phyloP scores from a whole-genome alignment of 2,113 vertebrate genomes.

The Pandion haliaetus region DNA sequence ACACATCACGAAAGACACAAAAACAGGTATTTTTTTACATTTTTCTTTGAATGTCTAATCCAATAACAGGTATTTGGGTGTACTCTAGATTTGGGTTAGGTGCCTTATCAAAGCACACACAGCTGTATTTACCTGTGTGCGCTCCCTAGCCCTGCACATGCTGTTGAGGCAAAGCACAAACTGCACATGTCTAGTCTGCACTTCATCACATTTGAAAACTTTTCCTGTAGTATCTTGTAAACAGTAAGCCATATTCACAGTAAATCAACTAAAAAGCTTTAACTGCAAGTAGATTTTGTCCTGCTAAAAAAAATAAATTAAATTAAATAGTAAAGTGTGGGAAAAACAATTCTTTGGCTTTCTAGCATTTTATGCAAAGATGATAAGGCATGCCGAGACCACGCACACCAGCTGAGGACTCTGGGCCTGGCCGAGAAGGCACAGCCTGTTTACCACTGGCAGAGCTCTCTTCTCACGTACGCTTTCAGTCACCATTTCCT shows the following conservation, averaged over 20 bases:
- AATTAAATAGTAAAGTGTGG: background rate
- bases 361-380: background rate
- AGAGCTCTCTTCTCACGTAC: background rate
- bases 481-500: rapidly evolving
- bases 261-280: background rate
- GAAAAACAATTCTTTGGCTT: background rate
- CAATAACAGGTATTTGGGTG: background rate
- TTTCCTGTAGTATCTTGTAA: background rate
- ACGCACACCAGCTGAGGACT: background rate
- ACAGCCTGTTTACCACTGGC: background rate
- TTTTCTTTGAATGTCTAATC: background rate
- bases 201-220: background rate
- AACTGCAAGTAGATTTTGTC: background rate
- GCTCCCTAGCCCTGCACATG: rapidly evolving
- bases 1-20: background rate
- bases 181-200: rapidly evolving
- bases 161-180: background rate
- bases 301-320: background rate
- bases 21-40: rapidly evolving
- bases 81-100: background rate
- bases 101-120: background rate
- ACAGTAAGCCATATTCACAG: background rate
- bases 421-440: background rate
- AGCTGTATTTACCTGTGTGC: background rate
- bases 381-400: background rate